A percentile compares a stretch with the other conserved stretches of the same genome.
These are phyloP conservation scores for Diorhabda sublineata DNA, from an alignment of 1,140 invertebrate genomes.

Conservation along the genomic window DNA sequence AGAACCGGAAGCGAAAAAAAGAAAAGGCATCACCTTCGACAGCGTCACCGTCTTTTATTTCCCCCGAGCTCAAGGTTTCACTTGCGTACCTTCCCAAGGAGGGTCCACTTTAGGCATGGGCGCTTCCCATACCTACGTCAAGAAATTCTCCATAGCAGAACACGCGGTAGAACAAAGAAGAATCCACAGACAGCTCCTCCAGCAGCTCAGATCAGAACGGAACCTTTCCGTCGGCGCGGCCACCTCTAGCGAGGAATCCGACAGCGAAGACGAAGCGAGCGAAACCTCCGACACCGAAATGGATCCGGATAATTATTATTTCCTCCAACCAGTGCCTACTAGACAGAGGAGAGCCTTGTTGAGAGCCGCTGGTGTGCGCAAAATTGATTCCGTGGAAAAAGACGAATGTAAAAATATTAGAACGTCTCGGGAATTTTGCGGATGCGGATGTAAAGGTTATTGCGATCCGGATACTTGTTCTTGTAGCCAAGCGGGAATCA, in stretches of 20 bases:
- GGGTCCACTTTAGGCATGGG: slow-evolving; percentile 97
- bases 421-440: slow-evolving; percentile 88
- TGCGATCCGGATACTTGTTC: slow-evolving; percentile 95
- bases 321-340: slow-evolving; percentile 88
- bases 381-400: slow-evolving; percentile 92
- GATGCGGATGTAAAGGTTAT: slow-evolving; percentile 89
- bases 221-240: slow-evolving; percentile 49
- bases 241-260: slow-evolving; percentile 63
- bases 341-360: slow-evolving; percentile 82
- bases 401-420: slow-evolving; percentile 91
- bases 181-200: slow-evolving; percentile 76
- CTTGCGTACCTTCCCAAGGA: slow-evolving; percentile 94
- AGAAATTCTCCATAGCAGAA: slow-evolving; percentile 64
- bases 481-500: slow-evolving; percentile 91
- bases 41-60: slow-evolving; percentile 95
- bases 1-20: slow-evolving; percentile 59
- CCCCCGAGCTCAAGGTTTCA: slow-evolving; percentile 92
- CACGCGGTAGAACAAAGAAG: slow-evolving; percentile 84
- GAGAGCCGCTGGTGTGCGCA: slow-evolving; percentile 82
- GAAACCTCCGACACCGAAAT: slow-evolving; percentile 79
- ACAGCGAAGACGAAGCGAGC: slow-evolving; percentile 75
- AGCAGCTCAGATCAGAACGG: slow-evolving; percentile 69
- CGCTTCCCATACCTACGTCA: slow-evolving; percentile 72
- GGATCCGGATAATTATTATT: slow-evolving; percentile 90
- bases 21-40: slow-evolving; percentile 81